A percentile compares a stretch with the other conserved stretches of the same genome.
Conservation (phyloP, 2,797 vertebrate genomes). For the Danio albolineatus region DNA sequence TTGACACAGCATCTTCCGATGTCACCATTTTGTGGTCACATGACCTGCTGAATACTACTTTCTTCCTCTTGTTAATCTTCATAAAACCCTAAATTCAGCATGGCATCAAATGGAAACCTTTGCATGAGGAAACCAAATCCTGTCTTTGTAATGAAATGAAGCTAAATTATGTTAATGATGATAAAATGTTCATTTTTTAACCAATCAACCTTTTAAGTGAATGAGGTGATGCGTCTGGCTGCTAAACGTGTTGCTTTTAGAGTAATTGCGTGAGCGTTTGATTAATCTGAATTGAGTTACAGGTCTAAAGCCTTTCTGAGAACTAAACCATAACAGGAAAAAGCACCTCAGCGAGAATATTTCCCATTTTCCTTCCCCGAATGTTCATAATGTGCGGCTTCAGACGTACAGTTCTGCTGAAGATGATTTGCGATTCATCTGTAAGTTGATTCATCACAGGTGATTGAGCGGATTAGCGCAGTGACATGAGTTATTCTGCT, state of each 20-base stretch:
- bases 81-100: too few species aligned
- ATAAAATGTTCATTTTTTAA: not conserved
- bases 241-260: not conserved
- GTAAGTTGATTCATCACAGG: conserved; percentile 2
- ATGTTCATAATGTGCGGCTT: not conserved
- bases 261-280: conserved; percentile 3
- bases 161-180: not conserved
- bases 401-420: not conserved
- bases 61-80: not conserved
- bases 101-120: not conserved
- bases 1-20: too few species aligned
- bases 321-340: not conserved
- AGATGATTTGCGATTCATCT: not conserved
- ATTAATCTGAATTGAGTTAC: not conserved
- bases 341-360: not conserved
- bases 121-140: not conserved
- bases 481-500: conserved; percentile 6
- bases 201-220: not conserved
- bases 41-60: too few species aligned
- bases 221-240: conserved; percentile 2
- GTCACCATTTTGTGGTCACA: too few species aligned
- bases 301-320: not conserved
- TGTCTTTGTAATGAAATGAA: not conserved
- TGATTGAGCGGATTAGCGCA: not conserved
- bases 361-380: not conserved